Base-by-base conservation (phyloP, 2,888 invertebrate species). In the Seladonia tumulorum region DNA sequence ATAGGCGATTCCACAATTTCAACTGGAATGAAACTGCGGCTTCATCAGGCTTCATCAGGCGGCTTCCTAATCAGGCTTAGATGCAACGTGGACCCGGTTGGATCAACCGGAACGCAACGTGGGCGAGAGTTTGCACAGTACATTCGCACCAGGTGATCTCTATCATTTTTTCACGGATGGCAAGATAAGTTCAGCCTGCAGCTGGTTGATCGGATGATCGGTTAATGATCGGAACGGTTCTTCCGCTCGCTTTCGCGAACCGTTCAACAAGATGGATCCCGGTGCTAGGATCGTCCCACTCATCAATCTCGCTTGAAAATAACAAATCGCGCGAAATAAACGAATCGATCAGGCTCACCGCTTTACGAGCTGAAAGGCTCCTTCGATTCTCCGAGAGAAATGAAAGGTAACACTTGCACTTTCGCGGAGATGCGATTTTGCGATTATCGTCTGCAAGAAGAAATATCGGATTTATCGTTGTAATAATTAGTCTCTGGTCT, bases 161-260 rank as follows among this genome's bases (percentile, higher is more conserved):
- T 53, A 70, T 77, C 53, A 66, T 63, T 79, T 86, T 84, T 78
- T 76, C 60, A 76, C 78, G 81, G 70, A 74, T 39, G 76, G 39
- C 70, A n/a, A 39, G 39, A 18, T 45, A 73, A 83, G 45, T 76
- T 79, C 35, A 25, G 47, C 45, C 18, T n/a, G 42, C 8, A 47
- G 42, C 39, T 45, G 18, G 70, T 60, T 60, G 25, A 60, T 29
- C n/a, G 18, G 45, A 63, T 77, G 79, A 70, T 73, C 76, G 76
- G 73, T 76, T 85, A 68, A 83, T 77, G 79, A 70, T 76, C 39
- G 79, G 76, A 73, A 79, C 76, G 76, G 70, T 72, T 49, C 47
- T 80, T 79, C 35, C 76, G 57, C 66, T 78, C 29, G 81, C 66
- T 72, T 78, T 78, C 79, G 68, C 39, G 63, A 66, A 74, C 25